phyloP scores from a whole-genome alignment of 1,140 invertebrate genomes.

The Holotrichia oblita region DNA sequence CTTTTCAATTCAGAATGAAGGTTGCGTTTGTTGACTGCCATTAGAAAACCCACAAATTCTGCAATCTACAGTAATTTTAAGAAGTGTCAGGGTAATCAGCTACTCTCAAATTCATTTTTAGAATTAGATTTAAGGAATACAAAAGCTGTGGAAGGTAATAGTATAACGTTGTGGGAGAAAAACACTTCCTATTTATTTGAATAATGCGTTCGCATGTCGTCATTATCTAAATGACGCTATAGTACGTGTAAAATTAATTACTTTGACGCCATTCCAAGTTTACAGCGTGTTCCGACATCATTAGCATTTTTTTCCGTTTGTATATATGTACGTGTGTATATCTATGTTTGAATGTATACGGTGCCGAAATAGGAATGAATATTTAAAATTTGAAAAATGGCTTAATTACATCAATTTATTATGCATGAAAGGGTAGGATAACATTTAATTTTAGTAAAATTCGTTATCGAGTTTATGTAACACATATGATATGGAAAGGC shows the following conservation, averaged over 20 bases:
- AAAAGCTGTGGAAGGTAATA: background rate
- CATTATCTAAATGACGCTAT: constrained; percentile 8
- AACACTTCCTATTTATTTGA: background rate
- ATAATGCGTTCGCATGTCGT: background rate
- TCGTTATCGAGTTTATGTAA: background rate
- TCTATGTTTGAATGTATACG: background rate
- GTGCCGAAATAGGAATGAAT: background rate
- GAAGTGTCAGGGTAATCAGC: too few species aligned
- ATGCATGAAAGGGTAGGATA: background rate
- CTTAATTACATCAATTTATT: constrained; percentile 17
- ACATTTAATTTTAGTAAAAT: constrained; percentile 18
- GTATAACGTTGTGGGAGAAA: background rate
- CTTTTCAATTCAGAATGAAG: too few species aligned
- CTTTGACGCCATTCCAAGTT: background rate
- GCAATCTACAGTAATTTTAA: too few species aligned
- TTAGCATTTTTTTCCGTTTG: background rate
- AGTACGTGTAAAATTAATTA: constrained; percentile 16
- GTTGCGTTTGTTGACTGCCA: too few species aligned
- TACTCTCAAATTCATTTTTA: too few species aligned
- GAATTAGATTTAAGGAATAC: background rate
- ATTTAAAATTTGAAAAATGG: constrained; percentile 7
- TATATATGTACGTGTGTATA: too few species aligned
- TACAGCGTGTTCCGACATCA: background rate
- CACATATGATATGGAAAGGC: background rate
- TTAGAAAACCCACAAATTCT: too few species aligned